Evolutionary conservation across 2,888 invertebrate species (phyloP).

Genomic region (Terebella lapidaria): DNA sequence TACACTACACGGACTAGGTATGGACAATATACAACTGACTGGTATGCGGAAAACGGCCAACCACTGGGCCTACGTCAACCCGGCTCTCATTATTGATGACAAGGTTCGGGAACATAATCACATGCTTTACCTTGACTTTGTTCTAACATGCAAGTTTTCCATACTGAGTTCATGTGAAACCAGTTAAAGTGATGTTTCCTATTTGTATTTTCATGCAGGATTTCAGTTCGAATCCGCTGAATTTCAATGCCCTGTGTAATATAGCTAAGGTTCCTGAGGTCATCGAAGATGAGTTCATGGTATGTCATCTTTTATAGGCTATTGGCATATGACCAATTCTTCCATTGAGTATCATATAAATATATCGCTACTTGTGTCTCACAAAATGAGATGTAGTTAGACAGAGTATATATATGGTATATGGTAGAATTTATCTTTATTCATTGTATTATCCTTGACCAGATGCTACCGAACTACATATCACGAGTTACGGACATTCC

Average conservation of each 20-base stretch:
- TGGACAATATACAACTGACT: background rate
- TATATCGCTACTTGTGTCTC: no score
- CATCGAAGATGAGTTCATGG: constrained; percentile 72
- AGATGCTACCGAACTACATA: constrained; percentile 40
- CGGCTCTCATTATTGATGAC: background rate
- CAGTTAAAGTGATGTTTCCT: background rate
- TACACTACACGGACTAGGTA: background rate
- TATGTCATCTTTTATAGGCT: no score
- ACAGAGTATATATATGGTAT: no score
- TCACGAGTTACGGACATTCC: constrained; percentile 32
- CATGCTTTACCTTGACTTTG: no score
- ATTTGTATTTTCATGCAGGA: background rate
- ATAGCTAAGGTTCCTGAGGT: constrained; percentile 58
- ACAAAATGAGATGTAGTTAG: no score
- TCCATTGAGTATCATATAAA: no score
- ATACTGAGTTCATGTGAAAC: background rate
- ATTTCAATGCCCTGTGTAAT: constrained; percentile 71
- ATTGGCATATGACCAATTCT: no score
- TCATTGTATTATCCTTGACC: no score
- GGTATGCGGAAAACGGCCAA: background rate
- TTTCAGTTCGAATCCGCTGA: constrained; percentile 67
- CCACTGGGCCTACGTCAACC: background rate
- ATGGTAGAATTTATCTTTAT: no score
- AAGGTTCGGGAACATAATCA: background rate
- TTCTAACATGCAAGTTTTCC: background rate